Conservation (phyloP, 2,113 vertebrate genomes). For the Mandrillus leucophaeus region DNA sequence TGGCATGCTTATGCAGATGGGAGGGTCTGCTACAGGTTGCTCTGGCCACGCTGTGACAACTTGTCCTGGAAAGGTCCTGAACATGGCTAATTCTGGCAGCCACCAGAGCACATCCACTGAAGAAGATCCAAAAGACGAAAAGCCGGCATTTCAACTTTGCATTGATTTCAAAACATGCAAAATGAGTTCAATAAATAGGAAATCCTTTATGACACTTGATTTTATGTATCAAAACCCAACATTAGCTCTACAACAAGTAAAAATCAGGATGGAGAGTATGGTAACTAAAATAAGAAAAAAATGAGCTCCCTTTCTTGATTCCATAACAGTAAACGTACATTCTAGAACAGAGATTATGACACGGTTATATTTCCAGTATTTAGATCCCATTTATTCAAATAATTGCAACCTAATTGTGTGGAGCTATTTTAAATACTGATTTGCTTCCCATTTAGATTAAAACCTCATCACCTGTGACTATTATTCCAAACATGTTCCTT, state of each 20-base stretch:
- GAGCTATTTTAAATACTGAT: conserved; percentile 67
- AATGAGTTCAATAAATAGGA: not conserved
- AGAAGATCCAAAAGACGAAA: not conserved
- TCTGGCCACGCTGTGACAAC: no score
- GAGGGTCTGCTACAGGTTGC: no score
- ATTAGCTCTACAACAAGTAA: not conserved
- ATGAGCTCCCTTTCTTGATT: not conserved
- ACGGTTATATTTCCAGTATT: conserved; percentile 41
- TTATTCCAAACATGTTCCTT: conserved; percentile 44
- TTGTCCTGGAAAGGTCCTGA: not conserved
- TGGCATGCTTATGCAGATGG: rapidly evolving
- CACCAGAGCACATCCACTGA: not conserved
- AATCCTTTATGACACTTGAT: not conserved
- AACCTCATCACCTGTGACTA: conserved; percentile 51
- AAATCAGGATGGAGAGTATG: not conserved
- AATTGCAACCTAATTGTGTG: conserved; percentile 66
- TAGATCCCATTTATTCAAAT: conserved; percentile 69
- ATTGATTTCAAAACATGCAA: not conserved
- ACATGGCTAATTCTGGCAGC: no score
- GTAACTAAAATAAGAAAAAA: not conserved
- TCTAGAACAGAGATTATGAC: conserved; percentile 10
- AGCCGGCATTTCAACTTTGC: not conserved
- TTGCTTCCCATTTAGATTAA: conserved; percentile 63
- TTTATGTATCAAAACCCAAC: not conserved
- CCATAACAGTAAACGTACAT: conserved; percentile 11